Conservation (phyloP, 2,113 vertebrate species). For the Stomatorhinus ivindoensis region DNA sequence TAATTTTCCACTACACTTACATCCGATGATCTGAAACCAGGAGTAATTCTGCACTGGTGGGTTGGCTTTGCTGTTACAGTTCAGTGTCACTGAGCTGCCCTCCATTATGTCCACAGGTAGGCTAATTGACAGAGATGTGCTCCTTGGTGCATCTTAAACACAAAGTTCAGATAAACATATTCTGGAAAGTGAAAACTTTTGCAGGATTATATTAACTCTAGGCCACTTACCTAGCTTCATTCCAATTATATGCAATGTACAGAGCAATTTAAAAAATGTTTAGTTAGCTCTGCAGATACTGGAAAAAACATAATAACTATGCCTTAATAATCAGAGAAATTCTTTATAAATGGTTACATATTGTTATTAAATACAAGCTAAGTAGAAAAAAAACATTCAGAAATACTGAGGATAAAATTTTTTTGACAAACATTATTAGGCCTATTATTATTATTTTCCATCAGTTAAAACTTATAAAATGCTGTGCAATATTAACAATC, state of each 20-base stretch:
- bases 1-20: too few species aligned
- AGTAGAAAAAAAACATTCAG: background rate
- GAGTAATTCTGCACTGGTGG: conserved; percentile 48
- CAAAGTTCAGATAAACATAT: background rate
- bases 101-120: conserved; percentile 59
- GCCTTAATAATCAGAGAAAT: background rate
- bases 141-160: conserved; percentile 55
- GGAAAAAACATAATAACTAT: background rate
- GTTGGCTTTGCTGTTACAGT: conserved; percentile 50
- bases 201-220: background rate
- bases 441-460: background rate
- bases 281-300: background rate
- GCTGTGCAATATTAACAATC: background rate
- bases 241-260: background rate
- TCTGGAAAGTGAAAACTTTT: background rate
- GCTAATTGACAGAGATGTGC: conserved; percentile 48
- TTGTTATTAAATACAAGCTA: background rate
- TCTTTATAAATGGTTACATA: background rate
- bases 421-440: background rate
- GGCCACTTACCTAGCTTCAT: background rate
- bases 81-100: conserved; percentile 53
- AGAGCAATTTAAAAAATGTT: background rate
- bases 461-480: background rate
- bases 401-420: background rate
- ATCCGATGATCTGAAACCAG: conserved; percentile 54